These are phyloP conservation scores for Drosophila hamatofila DNA, from an alignment of 2,888 invertebrate genomes.

Conservation along the genomic window DNA sequence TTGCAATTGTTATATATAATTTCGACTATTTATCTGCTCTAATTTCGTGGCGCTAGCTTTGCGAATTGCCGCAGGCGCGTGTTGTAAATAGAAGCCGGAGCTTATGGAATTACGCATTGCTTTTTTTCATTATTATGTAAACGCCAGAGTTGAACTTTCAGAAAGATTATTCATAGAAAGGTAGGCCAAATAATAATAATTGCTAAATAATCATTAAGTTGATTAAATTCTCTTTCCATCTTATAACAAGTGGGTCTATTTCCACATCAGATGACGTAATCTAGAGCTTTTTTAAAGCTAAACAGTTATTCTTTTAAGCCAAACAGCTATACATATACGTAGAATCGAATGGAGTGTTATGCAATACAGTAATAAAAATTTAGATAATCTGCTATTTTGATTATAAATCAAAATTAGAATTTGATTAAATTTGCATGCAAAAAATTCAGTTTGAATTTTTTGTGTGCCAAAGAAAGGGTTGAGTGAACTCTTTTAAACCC, in stretches of 20 bases:
- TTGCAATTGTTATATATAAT: slow-evolving; percentile 54
- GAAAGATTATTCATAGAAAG: slow-evolving; percentile 19
- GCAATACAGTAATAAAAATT: background rate
- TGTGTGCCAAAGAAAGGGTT: slow-evolving; percentile 45
- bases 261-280: background rate
- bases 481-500: slow-evolving; percentile 56
- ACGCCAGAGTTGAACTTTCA: slow-evolving; percentile 12
- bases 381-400: background rate
- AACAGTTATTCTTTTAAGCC: background rate
- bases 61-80: slow-evolving; percentile 35
- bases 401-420: background rate
- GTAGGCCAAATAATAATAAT: slow-evolving; percentile 8
- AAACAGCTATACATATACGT: background rate
- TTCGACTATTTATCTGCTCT: slow-evolving; percentile 71
- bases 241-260: background rate
- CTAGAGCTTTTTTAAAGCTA: background rate
- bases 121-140: slow-evolving; percentile 53
- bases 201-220: slow-evolving; percentile 13
- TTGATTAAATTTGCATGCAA: slow-evolving; percentile 2
- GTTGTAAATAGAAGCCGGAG: slow-evolving; percentile 42
- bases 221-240: background rate
- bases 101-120: slow-evolving; percentile 47
- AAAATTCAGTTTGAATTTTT: background rate
- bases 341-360: background rate
- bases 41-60: slow-evolving; percentile 54